Evolutionary conservation across 2,113 vertebrate species (phyloP), one percentile per base, ranked within the genome.

Genomic region (Rhodinocichla rosea): DNA sequence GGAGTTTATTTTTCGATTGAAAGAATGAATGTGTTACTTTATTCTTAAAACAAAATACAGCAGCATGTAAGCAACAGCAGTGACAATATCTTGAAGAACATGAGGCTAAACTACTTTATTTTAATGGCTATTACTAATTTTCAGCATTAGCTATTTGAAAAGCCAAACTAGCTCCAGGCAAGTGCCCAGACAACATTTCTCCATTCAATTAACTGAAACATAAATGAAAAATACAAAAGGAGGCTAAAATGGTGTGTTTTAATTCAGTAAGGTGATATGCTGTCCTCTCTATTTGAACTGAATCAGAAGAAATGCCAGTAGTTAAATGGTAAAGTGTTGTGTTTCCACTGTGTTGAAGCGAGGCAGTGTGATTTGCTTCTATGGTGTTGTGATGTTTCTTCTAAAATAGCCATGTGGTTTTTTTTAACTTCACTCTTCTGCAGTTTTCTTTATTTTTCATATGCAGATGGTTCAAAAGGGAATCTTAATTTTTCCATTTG

Each of bases 111-210:
- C 42, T 96, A 53, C 74, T 90, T 95, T 86, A 76, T 57, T 77
- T 78, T 89, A 92, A 93, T 55, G 50, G 6, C 5, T 56, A 33
- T 89, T 96, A 83, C 0, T 95, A 35, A 79, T 85, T 96, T 89
- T 92, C 62, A 52, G 71, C 53, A 65, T 89, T 49, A 90, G 37
- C 42, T n/a, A 40, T 90, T 92, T 95, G 47, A 93, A 95, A 94
- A 91, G 19, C 35, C n/a, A 79, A 45, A 91, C 40, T 44, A 75
- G 33, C 44, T 91, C 71, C 88, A 79, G 40, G 23, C 75, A 87
- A 83, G 33, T 92, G 44, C 23, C 33, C 27, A 26, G 56, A 44
- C 33, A 96, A 88, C 95, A 39, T 52, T 90, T 73, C 6, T 81
- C 13, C 59, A 24, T 69, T 65, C 35, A 53, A 17, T 30, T 37